A percentile compares a stretch with the other conserved stretches of the same genome.
Evolutionary conservation across 2,797 vertebrate species (phyloP).

Genomic region (Neosilurus mollespiculum): DNA sequence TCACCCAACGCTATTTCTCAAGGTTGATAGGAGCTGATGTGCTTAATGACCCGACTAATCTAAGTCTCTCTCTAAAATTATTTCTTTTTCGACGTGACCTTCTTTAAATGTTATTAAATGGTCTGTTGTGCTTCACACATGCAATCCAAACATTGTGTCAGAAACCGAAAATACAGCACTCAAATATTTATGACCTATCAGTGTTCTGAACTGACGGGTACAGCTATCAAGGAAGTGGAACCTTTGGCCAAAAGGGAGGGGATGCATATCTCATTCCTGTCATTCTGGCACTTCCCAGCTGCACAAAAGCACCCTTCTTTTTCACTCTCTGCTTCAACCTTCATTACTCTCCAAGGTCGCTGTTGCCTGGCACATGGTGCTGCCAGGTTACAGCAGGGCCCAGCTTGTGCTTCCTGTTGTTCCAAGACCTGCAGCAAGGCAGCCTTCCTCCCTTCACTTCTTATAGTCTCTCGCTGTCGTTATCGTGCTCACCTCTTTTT

Average conservation of each 20-base stretch:
- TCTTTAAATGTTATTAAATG: conserved; percentile 29
- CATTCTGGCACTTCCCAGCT: background rate
- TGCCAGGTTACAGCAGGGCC: conserved; percentile 57
- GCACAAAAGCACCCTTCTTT: conserved; percentile 21
- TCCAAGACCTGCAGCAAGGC: conserved; percentile 29
- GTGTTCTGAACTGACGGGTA: background rate
- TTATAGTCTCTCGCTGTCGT: background rate
- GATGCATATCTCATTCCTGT: conserved; percentile 18
- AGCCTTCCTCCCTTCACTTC: conserved; percentile 10
- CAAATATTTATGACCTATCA: conserved; percentile 19
- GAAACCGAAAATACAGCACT: background rate
- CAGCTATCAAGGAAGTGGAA: conserved; percentile 16
- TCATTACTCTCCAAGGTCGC: conserved; percentile 70
- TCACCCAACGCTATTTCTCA: background rate
- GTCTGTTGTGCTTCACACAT: conserved; percentile 23
- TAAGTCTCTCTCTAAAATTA: conserved; percentile 32
- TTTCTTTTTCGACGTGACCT: conserved; percentile 37
- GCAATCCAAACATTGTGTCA: conserved; percentile 31
- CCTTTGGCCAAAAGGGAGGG: conserved; percentile 7
- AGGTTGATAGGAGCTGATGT: conserved; percentile 41
- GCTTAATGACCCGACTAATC: conserved; percentile 54
- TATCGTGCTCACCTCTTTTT: conserved; percentile 9
- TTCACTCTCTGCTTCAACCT: conserved; percentile 48
- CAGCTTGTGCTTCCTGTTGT: conserved; percentile 45
- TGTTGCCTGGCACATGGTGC: conserved; percentile 53